Percentiles rank a stretch among this genome's conserved stretches.
Evolutionary conservation across 1,140 invertebrate species (phyloP).

Genomic region (Drosophila pallidifrons): DNA sequence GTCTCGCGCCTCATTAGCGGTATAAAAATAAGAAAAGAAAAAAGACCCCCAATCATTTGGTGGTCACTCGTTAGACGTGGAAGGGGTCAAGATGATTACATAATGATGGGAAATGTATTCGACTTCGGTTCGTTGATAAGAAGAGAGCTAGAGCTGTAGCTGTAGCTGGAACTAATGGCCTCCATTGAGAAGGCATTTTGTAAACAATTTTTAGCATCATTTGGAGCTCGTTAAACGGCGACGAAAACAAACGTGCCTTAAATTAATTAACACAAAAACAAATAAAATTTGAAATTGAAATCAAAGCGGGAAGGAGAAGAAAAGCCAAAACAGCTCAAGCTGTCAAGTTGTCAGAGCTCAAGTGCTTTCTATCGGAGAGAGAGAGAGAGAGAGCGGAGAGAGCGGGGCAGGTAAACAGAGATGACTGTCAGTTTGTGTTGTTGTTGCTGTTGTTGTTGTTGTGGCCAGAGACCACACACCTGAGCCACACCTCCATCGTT

Average conservation of each 20-base stretch:
- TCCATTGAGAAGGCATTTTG: slow-evolving; percentile 12
- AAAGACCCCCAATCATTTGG: slow-evolving; percentile 14
- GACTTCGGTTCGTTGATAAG: slow-evolving; percentile 48
- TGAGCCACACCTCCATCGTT: slow-evolving; percentile 22
- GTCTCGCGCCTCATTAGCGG: slow-evolving; percentile 62
- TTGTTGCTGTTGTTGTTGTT: too few relatives aligned
- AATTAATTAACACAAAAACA: slow-evolving; percentile 68
- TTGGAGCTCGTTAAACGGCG: slow-evolving; percentile 56
- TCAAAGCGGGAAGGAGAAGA: neutral
- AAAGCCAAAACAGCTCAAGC: slow-evolving; percentile 13
- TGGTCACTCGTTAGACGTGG: slow-evolving; percentile 40
- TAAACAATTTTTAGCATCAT: slow-evolving; percentile 61
- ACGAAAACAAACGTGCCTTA: slow-evolving; percentile 46
- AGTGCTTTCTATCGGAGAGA: slow-evolving; percentile 14
- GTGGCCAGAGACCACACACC: neutral
- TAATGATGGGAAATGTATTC: slow-evolving; percentile 76
- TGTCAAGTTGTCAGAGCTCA: slow-evolving; percentile 15
- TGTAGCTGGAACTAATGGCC: slow-evolving; percentile 40
- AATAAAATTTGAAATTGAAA: slow-evolving; percentile 33
- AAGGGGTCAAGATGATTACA: slow-evolving; percentile 47
- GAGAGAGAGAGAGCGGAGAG: neutral
- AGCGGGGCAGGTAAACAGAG: slow-evolving; percentile 18
- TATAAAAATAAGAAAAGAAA: too few relatives aligned
- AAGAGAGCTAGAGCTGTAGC: slow-evolving; percentile 32
- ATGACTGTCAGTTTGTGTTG: slow-evolving; percentile 38